Base-by-base conservation (phyloP, 2,113 vertebrate species). In the Argyrosomus japonicus region DNA sequence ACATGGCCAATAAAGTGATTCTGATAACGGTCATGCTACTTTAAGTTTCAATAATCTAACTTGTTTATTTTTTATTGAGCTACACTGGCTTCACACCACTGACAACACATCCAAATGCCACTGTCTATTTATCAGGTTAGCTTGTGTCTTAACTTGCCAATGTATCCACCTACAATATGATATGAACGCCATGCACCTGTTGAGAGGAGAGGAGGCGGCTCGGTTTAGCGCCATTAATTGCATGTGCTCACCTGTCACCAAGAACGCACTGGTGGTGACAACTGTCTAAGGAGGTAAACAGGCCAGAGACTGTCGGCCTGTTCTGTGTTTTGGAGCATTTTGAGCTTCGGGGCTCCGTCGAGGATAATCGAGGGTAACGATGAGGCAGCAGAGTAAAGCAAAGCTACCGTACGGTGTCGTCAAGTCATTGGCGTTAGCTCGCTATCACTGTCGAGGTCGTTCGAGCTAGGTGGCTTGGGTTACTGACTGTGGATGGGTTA, bases 121-220 rank as follows among this genome's bases (percentile, higher is more conserved):
- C 9, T 18, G 12, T n/a, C 1, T 60, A 40, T 43, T 3, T 3
- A 3, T 60, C 5, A 47, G 36, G 10, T 36, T 11, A 14, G 32
- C 25, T 11, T 65, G 43, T 61, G 79, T 43, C 75, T 64, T 14
- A 15, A 15, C 18, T 3, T 23, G 18, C 9, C 18, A 18, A 45
- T 9, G 29, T 14, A 5, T 61, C 43, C 54, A 48, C 43, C 48
- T 48, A 25, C 53, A 77, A 32, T 21, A 65, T 69, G 32, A 57
- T 51, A 47, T 60, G 51, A 57, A 29, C 21, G 13, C 15, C 48
- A 32, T 67, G 58, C 83, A 89, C 78, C 88, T 82, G 78, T 82
- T 82, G 23, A 77, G 19, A 70, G n/a, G 10, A 19, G 19, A 51
- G 18, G 50, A 51, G 18, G 5, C 1, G 5, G 23, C 11, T 47